Base-by-base conservation (phyloP, 2,797 vertebrate genomes). In the Cyclopterus lumpus region DNA sequence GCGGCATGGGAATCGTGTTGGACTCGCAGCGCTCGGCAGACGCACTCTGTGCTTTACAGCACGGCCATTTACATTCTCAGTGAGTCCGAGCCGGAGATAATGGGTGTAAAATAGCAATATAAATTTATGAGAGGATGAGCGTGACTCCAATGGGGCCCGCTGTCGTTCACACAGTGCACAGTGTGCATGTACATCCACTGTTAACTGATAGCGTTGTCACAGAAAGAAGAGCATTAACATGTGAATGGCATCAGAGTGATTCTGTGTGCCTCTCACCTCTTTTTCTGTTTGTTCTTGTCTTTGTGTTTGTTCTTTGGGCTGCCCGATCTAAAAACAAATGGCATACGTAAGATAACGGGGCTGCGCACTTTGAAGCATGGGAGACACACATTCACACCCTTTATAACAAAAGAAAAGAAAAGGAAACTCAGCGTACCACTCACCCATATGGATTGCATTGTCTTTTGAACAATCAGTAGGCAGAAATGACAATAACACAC, bases 301-400 rank as follows among this genome's bases (percentile, higher is more conserved):
- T 97, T 99, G 90, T 97, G 94, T 96, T 97, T 99, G 95, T 93
- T 97, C 94, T 97, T 98, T 85, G 94, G 95, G 91, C 97, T 98
- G 79, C 95, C 95, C 32, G 97, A 98, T 92, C 98, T 99, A 93
- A 82, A 53, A 90, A 93, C 64, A 81, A 62, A 89, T 2, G 36
- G 12, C 57, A 82, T 0, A 46, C 9, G 49, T 62, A 18, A 81
- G 62, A 79, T 32, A 69, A 80, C 38, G 67, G 86, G 67, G 72
- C 60, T 3, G 22, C 6, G 62, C 9, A 24, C 57, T 64, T 53
- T 48, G 42, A 71, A 86, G 34, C 66, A 69, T 34, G 30, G n/a
- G 18, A 69, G 30, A 80, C 40, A 67, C 28, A 6, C 64, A 60
- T 36, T 64, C 67, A 58, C 53, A 58, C 67, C 67, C 44, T 66